Conservation (phyloP, 2,797 vertebrate genomes). For the Sciurus carolinensis region DNA sequence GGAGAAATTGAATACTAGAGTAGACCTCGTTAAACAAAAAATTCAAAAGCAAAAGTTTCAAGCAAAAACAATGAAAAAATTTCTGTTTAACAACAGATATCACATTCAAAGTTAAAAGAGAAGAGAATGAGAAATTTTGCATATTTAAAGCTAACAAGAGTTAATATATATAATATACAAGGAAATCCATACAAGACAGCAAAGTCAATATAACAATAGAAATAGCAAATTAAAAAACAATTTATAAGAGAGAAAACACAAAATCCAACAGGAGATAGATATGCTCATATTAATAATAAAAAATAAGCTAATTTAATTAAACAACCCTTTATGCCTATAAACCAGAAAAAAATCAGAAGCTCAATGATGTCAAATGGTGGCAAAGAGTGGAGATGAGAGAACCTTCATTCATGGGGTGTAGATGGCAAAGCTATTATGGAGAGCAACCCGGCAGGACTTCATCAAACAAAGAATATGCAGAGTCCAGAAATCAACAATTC, state of each 20-base stretch:
- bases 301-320: too few relatives aligned
- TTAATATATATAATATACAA: too few relatives aligned
- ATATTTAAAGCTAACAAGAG: too few relatives aligned
- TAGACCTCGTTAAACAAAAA: not conserved
- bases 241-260: too few relatives aligned
- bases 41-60: slow-evolving; percentile 52
- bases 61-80: not conserved
- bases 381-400: not conserved
- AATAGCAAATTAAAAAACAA: too few relatives aligned
- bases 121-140: too few relatives aligned
- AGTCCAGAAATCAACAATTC: not conserved
- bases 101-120: too few relatives aligned
- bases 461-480: not conserved
- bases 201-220: too few relatives aligned
- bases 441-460: not conserved
- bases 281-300: too few relatives aligned
- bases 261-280: too few relatives aligned
- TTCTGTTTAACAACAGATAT: slow-evolving; percentile 12
- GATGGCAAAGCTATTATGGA: not conserved
- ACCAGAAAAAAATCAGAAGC: not conserved
- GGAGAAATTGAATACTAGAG: not conserved
- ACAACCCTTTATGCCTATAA: not conserved
- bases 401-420: too few relatives aligned
- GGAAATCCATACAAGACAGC: too few relatives aligned
- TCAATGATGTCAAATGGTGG: not conserved